phyloP scores from a whole-genome alignment of 2,113 vertebrate genomes.

The Aptenodytes patagonicus region DNA sequence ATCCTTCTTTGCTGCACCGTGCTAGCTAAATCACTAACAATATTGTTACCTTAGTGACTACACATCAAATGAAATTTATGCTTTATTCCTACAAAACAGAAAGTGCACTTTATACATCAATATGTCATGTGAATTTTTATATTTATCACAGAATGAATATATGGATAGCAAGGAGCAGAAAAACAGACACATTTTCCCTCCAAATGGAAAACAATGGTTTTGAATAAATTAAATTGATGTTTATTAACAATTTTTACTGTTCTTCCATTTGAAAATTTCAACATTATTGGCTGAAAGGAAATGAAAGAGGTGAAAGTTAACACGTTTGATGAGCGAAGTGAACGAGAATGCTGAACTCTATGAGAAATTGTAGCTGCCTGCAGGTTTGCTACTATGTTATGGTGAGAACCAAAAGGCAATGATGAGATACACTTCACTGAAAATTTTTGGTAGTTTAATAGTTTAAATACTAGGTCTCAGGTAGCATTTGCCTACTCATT shows the following conservation, averaged over 20 bases:
- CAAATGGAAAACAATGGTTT: background rate
- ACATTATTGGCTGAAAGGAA: background rate
- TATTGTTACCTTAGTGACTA: background rate
- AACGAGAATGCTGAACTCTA: background rate
- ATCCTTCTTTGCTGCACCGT: background rate
- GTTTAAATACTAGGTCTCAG: background rate
- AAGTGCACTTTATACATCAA: background rate
- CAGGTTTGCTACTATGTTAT: background rate
- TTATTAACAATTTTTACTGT: background rate
- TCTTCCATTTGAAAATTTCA: background rate
- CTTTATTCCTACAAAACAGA: background rate
- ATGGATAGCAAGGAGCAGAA: background rate
- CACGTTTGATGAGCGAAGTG: background rate
- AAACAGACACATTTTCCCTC: background rate
- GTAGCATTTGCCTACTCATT: background rate
- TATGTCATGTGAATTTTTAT: background rate
- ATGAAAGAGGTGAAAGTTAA: background rate
- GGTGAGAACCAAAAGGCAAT: background rate
- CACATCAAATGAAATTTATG: background rate
- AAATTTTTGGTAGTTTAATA: background rate
- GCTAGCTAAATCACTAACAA: background rate
- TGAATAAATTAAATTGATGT: background rate
- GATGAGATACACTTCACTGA: background rate
- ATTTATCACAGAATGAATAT: background rate
- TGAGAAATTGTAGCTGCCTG: background rate